phyloP scores from a whole-genome alignment of 2,113 vertebrate genomes.

The Centropristis striata region DNA sequence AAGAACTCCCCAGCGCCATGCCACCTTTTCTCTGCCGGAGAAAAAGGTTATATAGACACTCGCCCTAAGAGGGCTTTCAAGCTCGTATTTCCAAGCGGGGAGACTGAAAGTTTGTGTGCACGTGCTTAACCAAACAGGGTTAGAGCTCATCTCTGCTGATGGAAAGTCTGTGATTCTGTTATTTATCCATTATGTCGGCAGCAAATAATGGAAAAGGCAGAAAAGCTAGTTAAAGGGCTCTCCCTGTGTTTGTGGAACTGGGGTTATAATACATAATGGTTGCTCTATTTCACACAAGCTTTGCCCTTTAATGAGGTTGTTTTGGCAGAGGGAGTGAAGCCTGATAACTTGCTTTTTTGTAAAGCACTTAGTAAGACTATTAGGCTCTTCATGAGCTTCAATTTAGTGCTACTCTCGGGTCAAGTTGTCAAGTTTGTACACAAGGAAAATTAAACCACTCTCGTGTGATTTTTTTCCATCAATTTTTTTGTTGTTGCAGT shows the following conservation, averaged over 20 bases:
- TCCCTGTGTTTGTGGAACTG: conserved; percentile 8
- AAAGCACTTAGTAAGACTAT: conserved; percentile 42
- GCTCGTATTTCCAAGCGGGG: background rate
- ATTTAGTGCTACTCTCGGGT: conserved; percentile 29
- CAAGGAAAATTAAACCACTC: conserved; percentile 15
- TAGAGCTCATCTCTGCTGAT: conserved; percentile 26
- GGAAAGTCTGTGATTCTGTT: conserved; percentile 2
- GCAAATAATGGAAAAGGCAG: conserved; percentile 27
- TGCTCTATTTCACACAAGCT: conserved; percentile 42
- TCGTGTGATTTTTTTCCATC: background rate
- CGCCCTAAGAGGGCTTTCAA: background rate
- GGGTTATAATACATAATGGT: conserved; percentile 34
- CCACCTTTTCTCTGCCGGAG: too few relatives aligned
- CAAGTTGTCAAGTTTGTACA: conserved; percentile 6
- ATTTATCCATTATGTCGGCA: conserved; percentile 36
- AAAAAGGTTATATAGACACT: too few relatives aligned
- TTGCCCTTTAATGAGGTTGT: conserved; percentile 57
- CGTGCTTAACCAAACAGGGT: background rate
- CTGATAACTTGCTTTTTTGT: conserved; percentile 38
- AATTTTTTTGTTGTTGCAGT: background rate
- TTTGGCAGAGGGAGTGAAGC: conserved; percentile 45
- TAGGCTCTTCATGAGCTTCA: conserved; percentile 27
- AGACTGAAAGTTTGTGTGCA: conserved; percentile 3
- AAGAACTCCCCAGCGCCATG: too few relatives aligned
- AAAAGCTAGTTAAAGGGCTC: conserved; percentile 18